A percentile compares a stretch with the other conserved stretches of the same genome.
These are phyloP conservation scores for Rhinolophus sinicus DNA, from an alignment of 2,113 vertebrate genomes.

Conservation along the genomic window DNA sequence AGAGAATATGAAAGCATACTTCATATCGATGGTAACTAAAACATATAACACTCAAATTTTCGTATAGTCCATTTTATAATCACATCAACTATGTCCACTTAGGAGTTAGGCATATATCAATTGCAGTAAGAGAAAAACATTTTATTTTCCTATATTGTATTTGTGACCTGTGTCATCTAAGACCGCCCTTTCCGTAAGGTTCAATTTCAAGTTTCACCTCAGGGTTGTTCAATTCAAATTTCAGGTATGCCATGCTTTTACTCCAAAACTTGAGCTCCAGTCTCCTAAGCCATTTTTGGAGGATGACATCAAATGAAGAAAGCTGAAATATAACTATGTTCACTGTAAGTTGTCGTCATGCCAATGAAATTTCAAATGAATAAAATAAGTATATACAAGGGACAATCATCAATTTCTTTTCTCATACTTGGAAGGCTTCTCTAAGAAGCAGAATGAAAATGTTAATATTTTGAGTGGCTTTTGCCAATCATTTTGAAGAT, in stretches of 20 bases:
- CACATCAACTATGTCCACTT: neutral
- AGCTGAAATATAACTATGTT: neutral
- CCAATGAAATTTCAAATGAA: conserved; percentile 9
- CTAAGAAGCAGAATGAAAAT: conserved; percentile 23
- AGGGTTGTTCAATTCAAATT: neutral
- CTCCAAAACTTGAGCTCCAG: neutral
- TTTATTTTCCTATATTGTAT: neutral
- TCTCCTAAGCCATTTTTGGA: neutral
- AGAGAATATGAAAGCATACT: neutral
- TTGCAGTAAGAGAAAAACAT: neutral
- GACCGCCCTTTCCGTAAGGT: neutral
- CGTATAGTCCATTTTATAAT: neutral
- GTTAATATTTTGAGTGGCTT: conserved; percentile 8
- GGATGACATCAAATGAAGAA: neutral
- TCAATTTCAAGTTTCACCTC: neutral
- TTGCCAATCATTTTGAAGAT: conserved; percentile 21
- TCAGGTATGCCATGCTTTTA: neutral
- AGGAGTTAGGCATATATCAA: neutral
- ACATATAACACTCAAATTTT: neutral
- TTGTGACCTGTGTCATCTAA: neutral
- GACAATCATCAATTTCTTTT: neutral
- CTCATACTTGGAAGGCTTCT: neutral
- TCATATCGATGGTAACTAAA: neutral
- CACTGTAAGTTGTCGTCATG: neutral
- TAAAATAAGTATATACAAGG: neutral